Conservation (phyloP, 2,113 vertebrate genomes). For the Egretta garzetta region DNA sequence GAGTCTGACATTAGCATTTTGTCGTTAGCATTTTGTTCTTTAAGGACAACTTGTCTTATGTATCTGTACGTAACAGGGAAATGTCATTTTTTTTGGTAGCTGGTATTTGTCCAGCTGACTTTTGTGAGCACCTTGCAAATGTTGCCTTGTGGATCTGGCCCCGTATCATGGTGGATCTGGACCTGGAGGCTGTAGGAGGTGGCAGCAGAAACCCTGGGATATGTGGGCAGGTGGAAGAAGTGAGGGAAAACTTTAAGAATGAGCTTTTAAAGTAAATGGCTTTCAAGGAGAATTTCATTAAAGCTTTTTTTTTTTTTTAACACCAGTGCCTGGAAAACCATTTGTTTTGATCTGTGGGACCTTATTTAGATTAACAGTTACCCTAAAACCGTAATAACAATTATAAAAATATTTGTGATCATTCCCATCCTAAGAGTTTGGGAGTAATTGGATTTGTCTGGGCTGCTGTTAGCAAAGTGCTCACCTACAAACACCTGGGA, state of each 20-base stretch:
- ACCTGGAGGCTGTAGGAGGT: not conserved
- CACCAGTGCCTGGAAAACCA: not conserved
- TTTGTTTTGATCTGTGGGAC: slow-evolving; percentile 29
- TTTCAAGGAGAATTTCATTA: slow-evolving; percentile 25
- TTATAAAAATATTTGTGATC: not conserved
- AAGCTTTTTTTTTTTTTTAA: slow-evolving; percentile 7
- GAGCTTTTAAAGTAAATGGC: not conserved
- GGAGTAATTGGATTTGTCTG: not conserved
- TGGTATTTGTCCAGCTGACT: not conserved
- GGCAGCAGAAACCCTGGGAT: not conserved
- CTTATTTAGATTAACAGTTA: slow-evolving; percentile 38
- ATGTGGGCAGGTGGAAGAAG: not conserved
- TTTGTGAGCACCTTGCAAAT: not conserved
- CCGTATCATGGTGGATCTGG: not conserved
- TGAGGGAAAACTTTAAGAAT: not conserved
- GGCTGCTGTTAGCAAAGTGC: not conserved
- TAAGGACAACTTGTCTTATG: not conserved
- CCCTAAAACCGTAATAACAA: not conserved
- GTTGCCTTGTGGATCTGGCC: not conserved
- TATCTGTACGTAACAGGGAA: not conserved
- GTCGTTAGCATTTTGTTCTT: not conserved
- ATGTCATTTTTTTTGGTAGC: not conserved
- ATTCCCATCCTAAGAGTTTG: not conserved
- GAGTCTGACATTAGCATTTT: not conserved
- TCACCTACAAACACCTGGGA: not conserved